These are phyloP conservation scores for Syngnathoides biaculeatus DNA, from an alignment of 2,113 vertebrate genomes.

Conservation along the genomic window DNA sequence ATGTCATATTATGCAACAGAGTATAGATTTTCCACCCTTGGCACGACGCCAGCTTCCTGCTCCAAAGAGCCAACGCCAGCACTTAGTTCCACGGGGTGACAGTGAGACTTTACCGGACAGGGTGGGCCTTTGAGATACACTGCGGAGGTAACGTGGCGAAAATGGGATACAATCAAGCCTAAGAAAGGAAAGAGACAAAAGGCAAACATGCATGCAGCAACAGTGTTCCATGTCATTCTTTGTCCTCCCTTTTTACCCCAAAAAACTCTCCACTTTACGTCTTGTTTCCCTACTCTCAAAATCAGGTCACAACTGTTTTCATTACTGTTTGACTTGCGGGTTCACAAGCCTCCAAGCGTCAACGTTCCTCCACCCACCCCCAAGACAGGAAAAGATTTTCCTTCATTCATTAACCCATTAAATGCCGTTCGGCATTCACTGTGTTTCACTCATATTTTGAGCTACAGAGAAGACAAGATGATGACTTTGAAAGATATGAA, in stretches of 20 bases:
- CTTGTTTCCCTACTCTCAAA: constrained; percentile 47
- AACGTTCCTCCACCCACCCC: constrained; percentile 65
- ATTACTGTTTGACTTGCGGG: constrained; percentile 65
- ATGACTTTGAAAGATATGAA: neutral
- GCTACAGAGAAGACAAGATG: neutral
- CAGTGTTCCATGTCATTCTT: constrained; percentile 13
- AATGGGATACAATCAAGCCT: neutral
- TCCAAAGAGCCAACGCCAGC: constrained; percentile 52
- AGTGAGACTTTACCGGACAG: constrained; percentile 45
- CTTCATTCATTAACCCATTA: constrained; percentile 68
- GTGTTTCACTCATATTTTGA: neutral
- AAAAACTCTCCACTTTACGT: constrained; percentile 22
- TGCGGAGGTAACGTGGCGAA: constrained; percentile 17
- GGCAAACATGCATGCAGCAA: constrained; percentile 1
- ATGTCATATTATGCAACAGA: constrained; percentile 77
- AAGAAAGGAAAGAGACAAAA: constrained; percentile 2
- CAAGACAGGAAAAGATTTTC: constrained; percentile 70
- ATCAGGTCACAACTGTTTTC: constrained; percentile 68
- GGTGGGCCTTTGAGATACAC: constrained; percentile 32
- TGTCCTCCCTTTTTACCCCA: constrained; percentile 8
- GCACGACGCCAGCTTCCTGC: constrained; percentile 74
- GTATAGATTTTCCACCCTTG: constrained; percentile 78
- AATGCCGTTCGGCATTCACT: constrained; percentile 44
- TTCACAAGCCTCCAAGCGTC: constrained; percentile 61
- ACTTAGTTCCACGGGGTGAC: constrained; percentile 63